These are phyloP conservation scores for Drosophila lini DNA, from an alignment of 1,140 invertebrate species.

Conservation along the genomic window DNA sequence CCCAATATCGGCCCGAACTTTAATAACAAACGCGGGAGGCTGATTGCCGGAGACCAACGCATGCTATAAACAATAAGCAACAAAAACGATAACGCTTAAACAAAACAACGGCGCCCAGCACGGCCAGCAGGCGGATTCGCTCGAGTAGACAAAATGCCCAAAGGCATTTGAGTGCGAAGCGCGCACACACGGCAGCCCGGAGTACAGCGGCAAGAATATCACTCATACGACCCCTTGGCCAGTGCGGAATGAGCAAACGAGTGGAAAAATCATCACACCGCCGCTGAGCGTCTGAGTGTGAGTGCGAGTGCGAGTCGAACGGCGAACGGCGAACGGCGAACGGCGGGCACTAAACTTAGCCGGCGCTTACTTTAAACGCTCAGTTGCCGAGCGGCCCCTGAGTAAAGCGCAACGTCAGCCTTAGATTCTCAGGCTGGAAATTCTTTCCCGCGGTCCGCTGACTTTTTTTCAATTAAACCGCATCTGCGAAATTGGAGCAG, in stretches of 20 bases:
- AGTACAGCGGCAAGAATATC: conserved; percentile 61
- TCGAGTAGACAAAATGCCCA: conserved; percentile 68
- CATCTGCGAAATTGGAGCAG: conserved; percentile 26
- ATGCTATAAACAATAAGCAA: conserved; percentile 78
- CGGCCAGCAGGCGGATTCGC: conserved; percentile 66
- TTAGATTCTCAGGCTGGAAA: conserved; percentile 35
- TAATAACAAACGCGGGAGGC: conserved; percentile 27
- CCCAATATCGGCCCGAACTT: conserved; percentile 19
- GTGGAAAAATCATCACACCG: conserved; percentile 59
- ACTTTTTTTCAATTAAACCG: conserved; percentile 29
- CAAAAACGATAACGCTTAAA: conserved; percentile 80
- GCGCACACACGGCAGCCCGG: conserved; percentile 8
- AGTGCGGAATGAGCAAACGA: conserved; percentile 65
- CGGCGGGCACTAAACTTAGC: conserved; percentile 71
- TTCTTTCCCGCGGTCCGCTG: conserved; percentile 4
- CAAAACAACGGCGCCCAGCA: conserved; percentile 79
- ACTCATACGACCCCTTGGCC: conserved; percentile 71
- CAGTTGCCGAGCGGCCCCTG: conserved; percentile 83
- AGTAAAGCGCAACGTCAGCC: conserved; percentile 69
- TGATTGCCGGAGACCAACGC: conserved; percentile 40
- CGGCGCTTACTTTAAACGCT: conserved; percentile 72
- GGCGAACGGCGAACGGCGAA: conserved; percentile 18
- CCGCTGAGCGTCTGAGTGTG: conserved; percentile 14
- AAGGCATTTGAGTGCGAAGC: conserved; percentile 73
- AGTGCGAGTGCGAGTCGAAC: conserved; percentile 24